These are phyloP conservation scores for Pampus argenteus DNA, from an alignment of 2,797 vertebrate genomes.

Conservation along the genomic window DNA sequence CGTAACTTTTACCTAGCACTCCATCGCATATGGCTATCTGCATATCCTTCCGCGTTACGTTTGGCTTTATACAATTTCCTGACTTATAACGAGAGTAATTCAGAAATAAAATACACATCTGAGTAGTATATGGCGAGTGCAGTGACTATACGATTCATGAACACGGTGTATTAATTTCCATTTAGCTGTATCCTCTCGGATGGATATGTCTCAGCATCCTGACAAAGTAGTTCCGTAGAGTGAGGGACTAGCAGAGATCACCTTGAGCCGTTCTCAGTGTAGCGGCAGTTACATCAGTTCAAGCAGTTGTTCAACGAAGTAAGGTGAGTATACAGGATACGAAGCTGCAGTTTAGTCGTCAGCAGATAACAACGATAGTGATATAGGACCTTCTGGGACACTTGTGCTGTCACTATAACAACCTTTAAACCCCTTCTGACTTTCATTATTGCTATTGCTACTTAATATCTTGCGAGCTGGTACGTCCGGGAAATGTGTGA, in stretches of 20 bases:
- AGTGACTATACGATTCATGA: fast-evolving
- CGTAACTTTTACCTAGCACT: conserved; percentile 38
- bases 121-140: fast-evolving
- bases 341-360: background rate
- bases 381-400: background rate
- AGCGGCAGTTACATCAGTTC: conserved; percentile 49
- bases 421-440: background rate
- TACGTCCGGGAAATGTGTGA: conserved; percentile 8
- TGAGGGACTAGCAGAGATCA: conserved; percentile 67
- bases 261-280: conserved; percentile 73
- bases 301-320: background rate
- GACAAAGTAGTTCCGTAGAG: conserved; percentile 78
- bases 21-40: background rate
- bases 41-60: conserved; percentile 71
- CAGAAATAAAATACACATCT: background rate
- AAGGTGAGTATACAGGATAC: conserved; percentile 66
- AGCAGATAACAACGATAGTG: background rate
- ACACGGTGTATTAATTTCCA: fast-evolving
- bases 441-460: background rate
- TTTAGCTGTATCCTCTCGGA: conserved; percentile 62
- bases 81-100: fast-evolving
- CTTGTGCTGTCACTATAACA: background rate
- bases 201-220: conserved; percentile 71
- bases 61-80: background rate
- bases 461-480: conserved; percentile 14